A percentile compares a stretch with the other conserved stretches of the same genome.
Evolutionary conservation across 2,113 vertebrate species (phyloP).

Genomic region (Podarcis raffonei): DNA sequence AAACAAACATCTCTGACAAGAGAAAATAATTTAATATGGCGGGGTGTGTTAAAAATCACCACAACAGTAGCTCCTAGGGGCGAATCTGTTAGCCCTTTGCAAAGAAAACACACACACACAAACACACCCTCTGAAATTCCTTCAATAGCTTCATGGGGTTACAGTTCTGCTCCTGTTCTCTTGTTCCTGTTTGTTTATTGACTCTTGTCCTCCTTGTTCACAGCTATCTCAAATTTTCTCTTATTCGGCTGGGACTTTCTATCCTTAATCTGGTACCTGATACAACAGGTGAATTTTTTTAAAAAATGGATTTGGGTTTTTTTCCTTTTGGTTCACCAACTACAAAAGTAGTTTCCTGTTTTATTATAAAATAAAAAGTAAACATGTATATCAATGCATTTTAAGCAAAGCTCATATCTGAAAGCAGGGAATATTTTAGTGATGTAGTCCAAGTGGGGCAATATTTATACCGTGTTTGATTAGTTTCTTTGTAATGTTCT

Average conservation of each 20-base stretch:
- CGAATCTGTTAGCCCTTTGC: slow-evolving; percentile 42
- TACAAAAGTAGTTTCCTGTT: no score
- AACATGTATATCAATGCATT: neutral
- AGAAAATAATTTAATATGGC: slow-evolving; percentile 69
- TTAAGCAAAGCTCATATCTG: neutral
- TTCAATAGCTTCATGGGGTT: neutral
- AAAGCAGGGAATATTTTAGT: neutral
- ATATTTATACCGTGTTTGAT: neutral
- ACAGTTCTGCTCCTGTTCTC: neutral
- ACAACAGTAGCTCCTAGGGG: slow-evolving; percentile 21
- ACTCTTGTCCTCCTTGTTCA: neutral
- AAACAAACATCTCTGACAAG: slow-evolving; percentile 61
- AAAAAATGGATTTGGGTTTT: neutral
- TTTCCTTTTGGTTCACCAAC: neutral
- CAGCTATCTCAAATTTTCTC: neutral
- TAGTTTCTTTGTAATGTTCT: slow-evolving; percentile 21
- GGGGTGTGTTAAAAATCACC: slow-evolving; percentile 34
- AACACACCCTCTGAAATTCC: neutral
- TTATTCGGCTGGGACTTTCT: neutral
- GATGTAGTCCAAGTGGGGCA: neutral
- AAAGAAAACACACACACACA: neutral
- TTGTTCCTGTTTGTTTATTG: slow-evolving; percentile 2
- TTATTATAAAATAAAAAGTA: neutral
- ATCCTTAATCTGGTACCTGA: neutral
- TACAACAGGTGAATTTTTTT: no score